Evolutionary conservation across 2,888 invertebrate genomes (phyloP).

Genomic region (Romanomermis culicivorax): DNA sequence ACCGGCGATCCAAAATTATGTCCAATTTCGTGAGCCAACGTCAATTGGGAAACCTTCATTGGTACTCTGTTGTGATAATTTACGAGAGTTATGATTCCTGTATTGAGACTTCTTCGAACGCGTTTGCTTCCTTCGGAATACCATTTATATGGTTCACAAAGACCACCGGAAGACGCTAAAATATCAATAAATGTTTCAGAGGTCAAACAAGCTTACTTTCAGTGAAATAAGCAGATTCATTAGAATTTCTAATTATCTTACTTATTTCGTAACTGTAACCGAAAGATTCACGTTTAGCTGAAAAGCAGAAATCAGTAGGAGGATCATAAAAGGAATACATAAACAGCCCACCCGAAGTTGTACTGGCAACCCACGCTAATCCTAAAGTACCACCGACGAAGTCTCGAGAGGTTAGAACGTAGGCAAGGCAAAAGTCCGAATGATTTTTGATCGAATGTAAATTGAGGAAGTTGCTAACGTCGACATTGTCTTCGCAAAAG

Average conservation of each 20-base stretch:
- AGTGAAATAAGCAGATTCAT: no score
- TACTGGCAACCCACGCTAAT: constrained; percentile 95
- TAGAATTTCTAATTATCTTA: no score
- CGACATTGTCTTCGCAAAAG: constrained; percentile 87
- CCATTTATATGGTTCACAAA: constrained; percentile 85
- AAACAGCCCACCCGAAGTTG: constrained; percentile 42
- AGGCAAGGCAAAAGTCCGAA: constrained; percentile 95
- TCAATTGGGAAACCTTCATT: constrained; percentile 86
- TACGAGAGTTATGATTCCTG: constrained; percentile 93
- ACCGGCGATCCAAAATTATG: constrained; percentile 97
- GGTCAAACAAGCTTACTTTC: no score
- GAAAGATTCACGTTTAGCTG: no score
- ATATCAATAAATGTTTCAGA: constrained; percentile 8
- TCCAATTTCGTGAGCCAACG: constrained; percentile 93
- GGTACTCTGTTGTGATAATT: constrained; percentile 94
- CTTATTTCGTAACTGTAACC: no score
- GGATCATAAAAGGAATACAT: no score
- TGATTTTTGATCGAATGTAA: constrained; percentile 89
- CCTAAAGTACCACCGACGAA: constrained; percentile 95
- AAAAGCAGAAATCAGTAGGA: no score
- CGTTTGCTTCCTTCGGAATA: constrained; percentile 88
- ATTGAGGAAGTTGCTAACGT: constrained; percentile 95
- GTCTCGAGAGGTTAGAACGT: constrained; percentile 89
- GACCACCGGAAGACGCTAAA: constrained; percentile 81
- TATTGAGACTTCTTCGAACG: constrained; percentile 81